These are phyloP conservation scores for Numenius phaeopus DNA, from an alignment of 2,797 vertebrate species.

Conservation along the genomic window DNA sequence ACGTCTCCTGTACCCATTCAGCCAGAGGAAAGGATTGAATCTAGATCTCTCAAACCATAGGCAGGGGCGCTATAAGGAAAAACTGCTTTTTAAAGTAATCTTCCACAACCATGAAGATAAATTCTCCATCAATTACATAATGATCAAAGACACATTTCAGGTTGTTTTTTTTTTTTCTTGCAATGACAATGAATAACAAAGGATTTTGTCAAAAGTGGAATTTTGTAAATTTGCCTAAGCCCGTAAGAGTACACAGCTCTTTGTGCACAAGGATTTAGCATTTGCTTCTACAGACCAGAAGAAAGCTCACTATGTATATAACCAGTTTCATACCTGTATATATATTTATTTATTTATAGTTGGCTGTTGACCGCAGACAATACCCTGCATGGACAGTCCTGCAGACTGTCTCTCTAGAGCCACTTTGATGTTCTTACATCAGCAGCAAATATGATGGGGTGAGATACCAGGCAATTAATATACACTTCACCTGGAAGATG, in stretches of 20 bases:
- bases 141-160: not conserved
- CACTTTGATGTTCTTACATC: not conserved
- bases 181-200: not conserved
- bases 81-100: not conserved
- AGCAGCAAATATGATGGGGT: not conserved
- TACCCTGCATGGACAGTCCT: fast-evolving
- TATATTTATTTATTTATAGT: not conserved
- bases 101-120: not conserved
- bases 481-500: not conserved
- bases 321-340: not conserved
- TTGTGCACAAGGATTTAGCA: not conserved
- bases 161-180: not conserved
- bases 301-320: not conserved
- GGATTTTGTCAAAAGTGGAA: not conserved
- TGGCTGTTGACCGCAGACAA: not conserved
- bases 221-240: not conserved
- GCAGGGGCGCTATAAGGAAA: fast-evolving
- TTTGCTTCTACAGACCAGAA: not conserved
- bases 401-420: not conserved
- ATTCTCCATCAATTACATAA: not conserved
- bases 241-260: not conserved
- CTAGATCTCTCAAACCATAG: not conserved
- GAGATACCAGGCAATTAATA: not conserved
- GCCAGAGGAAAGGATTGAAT: not conserved
- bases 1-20: not conserved